Evolutionary conservation across 1,140 invertebrate genomes (phyloP).

Genomic region (Drosophila athabasca): DNA sequence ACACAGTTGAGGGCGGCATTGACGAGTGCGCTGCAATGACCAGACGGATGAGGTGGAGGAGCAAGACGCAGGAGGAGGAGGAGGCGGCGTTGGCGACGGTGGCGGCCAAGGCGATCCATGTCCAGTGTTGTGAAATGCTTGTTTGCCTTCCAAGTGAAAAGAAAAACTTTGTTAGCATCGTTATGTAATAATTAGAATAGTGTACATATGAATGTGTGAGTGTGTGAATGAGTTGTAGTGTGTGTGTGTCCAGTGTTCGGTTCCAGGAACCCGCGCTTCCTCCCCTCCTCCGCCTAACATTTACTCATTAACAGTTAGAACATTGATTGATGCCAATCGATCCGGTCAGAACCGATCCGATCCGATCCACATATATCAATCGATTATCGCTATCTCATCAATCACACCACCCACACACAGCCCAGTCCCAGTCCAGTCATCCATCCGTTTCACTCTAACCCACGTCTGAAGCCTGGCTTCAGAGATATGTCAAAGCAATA

Average conservation of each 20-base stretch:
- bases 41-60: conserved; percentile 46
- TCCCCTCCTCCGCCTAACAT: not conserved
- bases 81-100: not conserved
- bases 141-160: too few species aligned
- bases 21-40: conserved; percentile 56
- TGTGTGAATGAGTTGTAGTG: not conserved
- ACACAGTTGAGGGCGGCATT: conserved; percentile 50
- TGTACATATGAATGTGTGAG: conserved; percentile 23
- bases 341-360: too few species aligned
- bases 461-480: too few species aligned
- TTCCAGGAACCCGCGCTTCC: conserved; percentile 1
- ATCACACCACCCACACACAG: too few species aligned
- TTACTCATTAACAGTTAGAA: not conserved
- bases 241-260: conserved; percentile 26
- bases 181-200: conserved; percentile 44
- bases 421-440: too few species aligned
- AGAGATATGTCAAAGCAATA: conserved; percentile 12
- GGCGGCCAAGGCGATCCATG: conserved; percentile 50
- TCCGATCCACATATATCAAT: too few species aligned
- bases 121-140: too few species aligned
- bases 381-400: too few species aligned
- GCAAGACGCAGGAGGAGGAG: conserved; percentile 36
- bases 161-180: conserved; percentile 39
- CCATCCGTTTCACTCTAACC: too few species aligned
- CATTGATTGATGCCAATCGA: too few species aligned